These are phyloP conservation scores for Mongoloraphidia duomilia DNA, from an alignment of 2,888 invertebrate species.

Conservation along the genomic window DNA sequence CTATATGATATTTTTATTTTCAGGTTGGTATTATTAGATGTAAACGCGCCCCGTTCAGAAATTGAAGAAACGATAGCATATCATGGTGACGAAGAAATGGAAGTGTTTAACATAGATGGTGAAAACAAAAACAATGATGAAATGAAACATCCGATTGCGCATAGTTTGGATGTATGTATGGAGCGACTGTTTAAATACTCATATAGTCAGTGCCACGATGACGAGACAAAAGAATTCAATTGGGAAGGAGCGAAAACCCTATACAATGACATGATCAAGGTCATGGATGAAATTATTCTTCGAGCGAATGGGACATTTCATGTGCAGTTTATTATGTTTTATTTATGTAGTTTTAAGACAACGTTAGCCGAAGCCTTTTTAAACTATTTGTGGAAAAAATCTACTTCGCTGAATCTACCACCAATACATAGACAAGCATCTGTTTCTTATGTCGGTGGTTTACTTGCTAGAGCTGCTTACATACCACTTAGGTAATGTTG, in stretches of 20 bases:
- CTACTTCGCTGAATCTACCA: constrained; percentile 48
- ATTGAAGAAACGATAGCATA: constrained; percentile 36
- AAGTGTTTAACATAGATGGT: constrained; percentile 43
- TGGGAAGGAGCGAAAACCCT: constrained; percentile 43
- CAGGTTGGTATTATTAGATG: constrained; percentile 62
- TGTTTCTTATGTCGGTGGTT: constrained; percentile 60
- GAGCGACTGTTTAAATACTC: constrained; percentile 56
- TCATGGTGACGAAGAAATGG: constrained; percentile 27
- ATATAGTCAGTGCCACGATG: constrained; percentile 38
- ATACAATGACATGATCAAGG: constrained; percentile 43
- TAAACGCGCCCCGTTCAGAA: constrained; percentile 44
- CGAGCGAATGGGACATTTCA: constrained; percentile 73
- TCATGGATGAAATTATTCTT: constrained; percentile 69
- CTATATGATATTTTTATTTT: constrained; percentile 16
- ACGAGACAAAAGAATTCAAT: constrained; percentile 30
- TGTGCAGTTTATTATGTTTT: constrained; percentile 63
- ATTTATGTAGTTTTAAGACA: constrained; percentile 51
- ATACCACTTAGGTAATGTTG: constrained; percentile 41
- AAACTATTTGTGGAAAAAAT: constrained; percentile 57
- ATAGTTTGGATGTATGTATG: constrained; percentile 66
- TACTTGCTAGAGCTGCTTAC: constrained; percentile 52
- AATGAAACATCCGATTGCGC: constrained; percentile 41
- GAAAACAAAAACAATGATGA: constrained; percentile 28
- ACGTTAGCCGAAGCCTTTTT: constrained; percentile 48
- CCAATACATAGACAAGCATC: constrained; percentile 51